Conservation (phyloP, 2,888 invertebrate species). For the Antheraea yamamai region DNA sequence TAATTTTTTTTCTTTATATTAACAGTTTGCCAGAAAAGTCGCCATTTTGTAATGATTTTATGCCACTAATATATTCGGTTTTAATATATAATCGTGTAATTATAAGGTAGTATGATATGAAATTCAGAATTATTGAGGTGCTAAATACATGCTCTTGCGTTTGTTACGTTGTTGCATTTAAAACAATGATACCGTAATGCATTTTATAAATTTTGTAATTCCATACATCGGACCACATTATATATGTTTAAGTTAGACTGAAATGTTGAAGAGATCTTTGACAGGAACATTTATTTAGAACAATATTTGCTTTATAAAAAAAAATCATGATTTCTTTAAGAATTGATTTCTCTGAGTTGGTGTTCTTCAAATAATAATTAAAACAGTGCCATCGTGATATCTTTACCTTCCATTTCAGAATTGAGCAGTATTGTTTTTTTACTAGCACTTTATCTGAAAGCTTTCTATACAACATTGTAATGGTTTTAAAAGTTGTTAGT, state of each 20-base stretch:
- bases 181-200: conserved; percentile 27
- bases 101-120: conserved; percentile 55
- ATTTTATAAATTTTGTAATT: conserved; percentile 37
- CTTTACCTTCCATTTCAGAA: neutral
- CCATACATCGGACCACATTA: conserved; percentile 41
- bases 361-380: neutral
- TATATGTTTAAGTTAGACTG: conserved; percentile 29
- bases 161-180: conserved; percentile 41
- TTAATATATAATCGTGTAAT: conserved; percentile 36
- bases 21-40: neutral
- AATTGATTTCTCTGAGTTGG: too few species aligned
- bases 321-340: too few species aligned
- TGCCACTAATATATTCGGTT: conserved; percentile 54
- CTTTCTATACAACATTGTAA: neutral
- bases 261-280: neutral
- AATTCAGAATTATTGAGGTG: conserved; percentile 64
- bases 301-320: neutral
- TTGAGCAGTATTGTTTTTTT: neutral
- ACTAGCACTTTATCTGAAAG: neutral
- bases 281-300: too few species aligned
- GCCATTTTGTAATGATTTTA: conserved; percentile 27
- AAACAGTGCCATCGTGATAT: neutral
- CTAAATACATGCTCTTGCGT: conserved; percentile 45
- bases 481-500: neutral
- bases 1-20: neutral